Evolutionary conservation across 1,140 invertebrate species (phyloP).

Genomic region (Aphelinus atriplicis): DNA sequence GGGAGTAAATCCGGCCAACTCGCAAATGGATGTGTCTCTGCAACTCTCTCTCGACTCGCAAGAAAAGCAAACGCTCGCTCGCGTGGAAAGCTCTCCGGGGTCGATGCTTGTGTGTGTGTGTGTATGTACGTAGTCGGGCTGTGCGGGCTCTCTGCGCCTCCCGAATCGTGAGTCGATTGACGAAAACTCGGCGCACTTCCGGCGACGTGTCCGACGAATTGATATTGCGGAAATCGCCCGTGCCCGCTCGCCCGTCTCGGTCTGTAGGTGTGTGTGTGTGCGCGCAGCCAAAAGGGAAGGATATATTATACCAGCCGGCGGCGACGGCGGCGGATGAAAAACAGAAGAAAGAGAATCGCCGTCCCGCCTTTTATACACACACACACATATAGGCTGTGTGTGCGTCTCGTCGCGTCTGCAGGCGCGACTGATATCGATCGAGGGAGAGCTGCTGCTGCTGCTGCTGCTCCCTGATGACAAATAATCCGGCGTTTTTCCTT

Average conservation of each 20-base stretch:
- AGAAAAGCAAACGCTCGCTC: too few species aligned
- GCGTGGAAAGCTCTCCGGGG: too few species aligned
- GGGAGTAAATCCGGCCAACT: too few species aligned
- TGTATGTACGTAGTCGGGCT: too few species aligned
- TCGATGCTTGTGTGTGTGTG: too few species aligned
- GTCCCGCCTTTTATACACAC: background rate
- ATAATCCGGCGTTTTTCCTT: conserved; percentile 29
- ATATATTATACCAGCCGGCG: too few species aligned
- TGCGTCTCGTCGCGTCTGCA: background rate
- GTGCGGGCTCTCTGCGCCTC: too few species aligned
- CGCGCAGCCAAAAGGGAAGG: too few species aligned
- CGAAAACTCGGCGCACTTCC: conserved; percentile 12
- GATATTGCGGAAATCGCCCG: conserved; percentile 25
- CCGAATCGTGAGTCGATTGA: conserved; percentile 26
- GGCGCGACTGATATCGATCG: conserved; percentile 36
- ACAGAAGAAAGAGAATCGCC: conserved; percentile 11
- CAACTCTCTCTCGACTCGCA: too few species aligned
- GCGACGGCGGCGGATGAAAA: background rate
- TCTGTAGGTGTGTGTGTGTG: too few species aligned
- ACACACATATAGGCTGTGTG: background rate
- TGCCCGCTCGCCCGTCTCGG: too few species aligned
- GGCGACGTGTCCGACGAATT: conserved; percentile 31
- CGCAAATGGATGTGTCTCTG: too few species aligned
- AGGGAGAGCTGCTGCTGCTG: background rate
- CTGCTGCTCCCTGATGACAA: conserved; percentile 24